Percentiles rank a stretch among this genome's conserved stretches.
These are phyloP conservation scores for Megastigmus dorsalis DNA, from an alignment of 2,888 invertebrate genomes.

Conservation along the genomic window DNA sequence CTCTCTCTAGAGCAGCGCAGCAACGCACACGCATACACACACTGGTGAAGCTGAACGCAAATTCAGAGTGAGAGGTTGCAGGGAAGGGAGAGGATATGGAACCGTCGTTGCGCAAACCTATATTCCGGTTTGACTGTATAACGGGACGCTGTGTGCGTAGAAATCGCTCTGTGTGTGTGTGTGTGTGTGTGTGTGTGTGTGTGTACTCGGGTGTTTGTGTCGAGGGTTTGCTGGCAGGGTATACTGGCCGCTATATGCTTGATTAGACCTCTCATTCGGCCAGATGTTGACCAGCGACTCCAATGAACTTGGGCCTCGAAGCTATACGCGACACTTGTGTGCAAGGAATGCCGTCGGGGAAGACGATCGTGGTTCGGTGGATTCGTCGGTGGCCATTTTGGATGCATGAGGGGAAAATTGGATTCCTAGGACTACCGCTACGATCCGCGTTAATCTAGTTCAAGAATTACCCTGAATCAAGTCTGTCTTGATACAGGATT, in stretches of 20 bases:
- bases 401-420: no score
- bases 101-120: background rate
- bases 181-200: background rate
- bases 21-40: no score
- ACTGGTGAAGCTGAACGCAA: no score
- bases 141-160: background rate
- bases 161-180: background rate
- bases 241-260: background rate
- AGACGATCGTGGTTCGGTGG: background rate
- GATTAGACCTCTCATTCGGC: conserved; percentile 15
- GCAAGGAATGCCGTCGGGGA: background rate
- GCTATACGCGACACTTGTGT: background rate
- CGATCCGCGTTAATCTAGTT: no score
- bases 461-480: no score
- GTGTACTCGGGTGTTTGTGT: background rate
- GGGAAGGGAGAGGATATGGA: background rate
- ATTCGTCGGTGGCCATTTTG: background rate
- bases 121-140: background rate
- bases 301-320: background rate
- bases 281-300: conserved; percentile 10
- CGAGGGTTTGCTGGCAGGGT: no score
- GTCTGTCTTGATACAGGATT: no score
- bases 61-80: background rate
- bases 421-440: no score
- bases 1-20: no score